These are phyloP conservation scores for Xiphias gladius DNA, from an alignment of 2,113 vertebrate species.

Conservation along the genomic window DNA sequence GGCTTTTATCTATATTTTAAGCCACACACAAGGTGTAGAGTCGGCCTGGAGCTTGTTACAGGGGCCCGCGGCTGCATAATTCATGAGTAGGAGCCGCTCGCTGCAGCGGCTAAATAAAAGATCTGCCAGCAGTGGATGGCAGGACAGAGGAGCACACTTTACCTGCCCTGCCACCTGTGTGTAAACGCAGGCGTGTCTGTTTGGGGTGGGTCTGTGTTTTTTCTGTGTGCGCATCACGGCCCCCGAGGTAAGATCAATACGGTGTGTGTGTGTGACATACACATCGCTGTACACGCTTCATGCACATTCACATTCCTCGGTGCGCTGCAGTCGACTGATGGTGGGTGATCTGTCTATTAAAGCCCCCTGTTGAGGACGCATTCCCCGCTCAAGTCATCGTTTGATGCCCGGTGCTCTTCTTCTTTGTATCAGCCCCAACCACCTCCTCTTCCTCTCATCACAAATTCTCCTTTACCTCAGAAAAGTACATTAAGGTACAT, in stretches of 20 bases:
- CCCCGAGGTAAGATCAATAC: conserved; percentile 75
- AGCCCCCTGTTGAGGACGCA: conserved; percentile 35
- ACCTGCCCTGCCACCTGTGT: conserved; percentile 75
- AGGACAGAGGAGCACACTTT: conserved; percentile 61
- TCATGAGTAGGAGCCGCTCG: conserved; percentile 88
- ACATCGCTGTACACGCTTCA: neutral
- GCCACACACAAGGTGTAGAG: conserved; percentile 96
- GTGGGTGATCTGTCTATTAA: conserved; percentile 45
- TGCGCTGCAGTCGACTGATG: conserved; percentile 23
- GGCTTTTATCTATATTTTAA: conserved; percentile 99
- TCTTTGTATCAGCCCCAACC: too few relatives aligned
- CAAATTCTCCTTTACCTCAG: neutral
- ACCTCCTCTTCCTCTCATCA: neutral
- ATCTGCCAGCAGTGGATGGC: conserved; percentile 78
- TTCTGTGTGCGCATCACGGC: conserved; percentile 31
- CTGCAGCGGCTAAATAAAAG: conserved; percentile 88
- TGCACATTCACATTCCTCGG: conserved; percentile 37
- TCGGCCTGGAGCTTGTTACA: conserved; percentile 93
- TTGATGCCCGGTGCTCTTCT: neutral
- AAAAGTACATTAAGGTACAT: neutral
- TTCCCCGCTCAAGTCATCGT: neutral
- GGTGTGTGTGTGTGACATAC: conserved; percentile 64
- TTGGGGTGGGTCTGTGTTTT: conserved; percentile 45
- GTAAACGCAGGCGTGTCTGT: conserved; percentile 55
- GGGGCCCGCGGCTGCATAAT: conserved; percentile 91